Evolutionary conservation across 2,113 vertebrate genomes (phyloP).

Genomic region (Triplophysa rosa): DNA sequence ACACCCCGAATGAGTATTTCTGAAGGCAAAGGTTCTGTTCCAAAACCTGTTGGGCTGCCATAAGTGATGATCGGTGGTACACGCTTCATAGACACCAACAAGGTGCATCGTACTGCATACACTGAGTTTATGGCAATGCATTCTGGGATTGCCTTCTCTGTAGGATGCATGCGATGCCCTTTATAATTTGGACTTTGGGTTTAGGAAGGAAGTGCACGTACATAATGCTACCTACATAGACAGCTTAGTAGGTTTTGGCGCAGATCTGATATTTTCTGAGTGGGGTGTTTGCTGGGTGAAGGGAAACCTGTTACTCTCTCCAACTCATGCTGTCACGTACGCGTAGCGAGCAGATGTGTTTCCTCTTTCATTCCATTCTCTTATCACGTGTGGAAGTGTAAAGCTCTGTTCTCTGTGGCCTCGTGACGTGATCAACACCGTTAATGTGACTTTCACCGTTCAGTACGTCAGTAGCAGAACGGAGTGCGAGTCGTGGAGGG

Average conservation of each 20-base stretch:
- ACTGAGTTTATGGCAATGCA: no score
- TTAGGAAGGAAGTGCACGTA: no score
- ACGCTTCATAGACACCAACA: no score
- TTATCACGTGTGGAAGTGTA: constrained; percentile 1
- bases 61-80: no score
- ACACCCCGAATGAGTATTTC: not conserved
- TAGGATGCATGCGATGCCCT: no score
- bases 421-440: not conserved
- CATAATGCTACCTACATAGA: no score
- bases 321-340: not conserved
- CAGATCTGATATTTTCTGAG: not conserved
- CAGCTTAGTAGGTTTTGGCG: constrained; percentile 3
- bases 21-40: not conserved
- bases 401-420: not conserved
- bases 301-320: not conserved
- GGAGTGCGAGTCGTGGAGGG: constrained; percentile 73
- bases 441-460: constrained; percentile 5
- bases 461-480: constrained; percentile 78
- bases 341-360: not conserved
- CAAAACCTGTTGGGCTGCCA: not conserved
- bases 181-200: no score
- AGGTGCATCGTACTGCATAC: no score
- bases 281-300: not conserved
- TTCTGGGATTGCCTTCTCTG: no score
- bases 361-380: not conserved